Base-by-base conservation (phyloP, 1,140 invertebrate species). In the Homalodisca vitripennis region DNA sequence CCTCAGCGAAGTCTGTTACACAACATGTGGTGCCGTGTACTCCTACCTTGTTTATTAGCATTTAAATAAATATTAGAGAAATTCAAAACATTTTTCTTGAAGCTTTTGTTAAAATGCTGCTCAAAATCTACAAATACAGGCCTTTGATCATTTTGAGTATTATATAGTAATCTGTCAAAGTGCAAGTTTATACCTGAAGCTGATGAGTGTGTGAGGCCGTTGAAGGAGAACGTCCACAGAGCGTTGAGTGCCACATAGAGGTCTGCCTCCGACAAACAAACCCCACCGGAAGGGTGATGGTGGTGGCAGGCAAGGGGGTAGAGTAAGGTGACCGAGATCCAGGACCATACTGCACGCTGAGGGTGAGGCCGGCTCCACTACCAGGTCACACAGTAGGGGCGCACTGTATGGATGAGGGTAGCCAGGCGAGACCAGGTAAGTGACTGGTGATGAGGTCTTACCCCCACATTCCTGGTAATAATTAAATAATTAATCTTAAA, bases 381-480 rank as follows among this genome's bases (percentile, higher is more conserved):
- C 6, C 24, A 6, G 29, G 22, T 22, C 22, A 26, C 10, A 60
- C 55, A 60, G 3, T 29, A 20, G 12, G 22, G 24, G 12, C 2
- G 14, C 26, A 10, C 22, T 22, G 55, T 6, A 27, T 2, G 14
- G 2, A 22, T 30, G 3, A 10, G 55, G 55, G 55, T 22, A 53
- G 24, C 24, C 55, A 22, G 55, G 26, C 22, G 26, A 12, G 3
- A 2, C 2, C 24, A 27, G 55, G 12, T 6, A 3, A 22, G 3
- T 60, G 26, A 3, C 22, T 6, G 13, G 26, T 2, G 6, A 27
- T 22, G 14, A 14, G 2, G n/a, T 6, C 2, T 22, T 60, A 27
- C 55, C 55, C 29, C 55, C 55, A 27, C 55, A 60, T 24, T 27
- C 55, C 55, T 60, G 26, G 2, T 3, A 3, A 60, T 22, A 60